Base-by-base conservation (phyloP, 2,797 vertebrate genomes). In the Pampus argenteus region DNA sequence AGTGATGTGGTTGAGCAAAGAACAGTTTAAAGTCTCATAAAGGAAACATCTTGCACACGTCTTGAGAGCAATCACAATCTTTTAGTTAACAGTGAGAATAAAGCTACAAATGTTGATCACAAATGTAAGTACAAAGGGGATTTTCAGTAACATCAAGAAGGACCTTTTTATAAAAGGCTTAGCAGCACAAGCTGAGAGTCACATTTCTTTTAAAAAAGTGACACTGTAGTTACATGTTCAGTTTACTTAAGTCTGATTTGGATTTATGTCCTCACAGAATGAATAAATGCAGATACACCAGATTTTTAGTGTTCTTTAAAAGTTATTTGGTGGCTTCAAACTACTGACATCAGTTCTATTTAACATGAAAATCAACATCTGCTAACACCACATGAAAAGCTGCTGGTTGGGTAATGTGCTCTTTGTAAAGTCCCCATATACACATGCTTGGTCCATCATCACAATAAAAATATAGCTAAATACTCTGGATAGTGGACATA, bases 31-130 rank as follows among this genome's bases (percentile, higher is more conserved):
- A 55, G 20, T 18, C 8, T 6, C 18, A 9, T 23, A 7, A 47
- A 74, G 34, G n/a, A 52, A 66, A 57, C 66, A 17, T 34, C 18
- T 15, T 66, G 29, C 59, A 78, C 58, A 50, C 2, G 22, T 54
- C 59, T 74, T 44, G 31, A 79, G 73, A 71, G 68, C 50, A 84
- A 71, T 84, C 66, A 76, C 76, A 74, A 83, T 71, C 56, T 74
- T 87, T 89, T 83, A 87, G 79, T 88, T 31, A 68, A 83, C 78
- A 78, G 57, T 71, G 60, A 80, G 55, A 74, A 66, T 83, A 84
- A 88, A 85, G 81, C 81, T 86, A 82, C 85, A 77, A 86, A 88
- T 48, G 26, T 64, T 26, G 20, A 87, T 86, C 82, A 92, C 85
- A 87, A 51, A 42, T 77, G 71, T 25, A 42, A 80, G 79, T 77